Conservation (phyloP, 2,888 invertebrate species). For the Agrotis ipsilon region DNA sequence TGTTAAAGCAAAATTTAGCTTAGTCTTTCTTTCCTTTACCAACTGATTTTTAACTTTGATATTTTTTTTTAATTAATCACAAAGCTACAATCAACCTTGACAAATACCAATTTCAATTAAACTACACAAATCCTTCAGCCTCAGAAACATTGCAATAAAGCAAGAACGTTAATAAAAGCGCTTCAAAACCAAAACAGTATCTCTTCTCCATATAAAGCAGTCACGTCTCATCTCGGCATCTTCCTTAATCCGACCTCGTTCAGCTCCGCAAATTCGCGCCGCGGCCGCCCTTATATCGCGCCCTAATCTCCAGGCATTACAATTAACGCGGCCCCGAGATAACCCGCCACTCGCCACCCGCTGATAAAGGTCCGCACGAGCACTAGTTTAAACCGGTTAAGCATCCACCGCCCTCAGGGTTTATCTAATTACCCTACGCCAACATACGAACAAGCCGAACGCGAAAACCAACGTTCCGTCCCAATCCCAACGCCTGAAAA, state of each 20-base stretch:
- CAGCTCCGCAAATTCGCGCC: conserved; percentile 67
- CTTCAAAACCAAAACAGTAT: conserved; percentile 50
- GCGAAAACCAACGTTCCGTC: conserved; percentile 70
- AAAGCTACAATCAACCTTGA: background rate
- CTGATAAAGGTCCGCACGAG: conserved; percentile 87
- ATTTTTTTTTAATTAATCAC: background rate
- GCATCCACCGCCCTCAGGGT: conserved; percentile 88
- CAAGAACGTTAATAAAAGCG: conserved; percentile 35
- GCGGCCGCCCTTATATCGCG: conserved; percentile 82
- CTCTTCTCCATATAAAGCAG: conserved; percentile 64
- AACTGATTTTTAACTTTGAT: no score
- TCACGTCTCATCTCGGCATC: conserved; percentile 70
- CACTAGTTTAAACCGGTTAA: conserved; percentile 90
- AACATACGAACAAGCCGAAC: conserved; percentile 72
- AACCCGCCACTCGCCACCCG: conserved; percentile 90
- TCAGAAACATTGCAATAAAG: background rate
- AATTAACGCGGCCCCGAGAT: conserved; percentile 90
- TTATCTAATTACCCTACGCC: conserved; percentile 89
- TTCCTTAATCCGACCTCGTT: conserved; percentile 74
- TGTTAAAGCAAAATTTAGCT: no score
- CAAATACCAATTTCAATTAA: background rate
- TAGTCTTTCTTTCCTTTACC: background rate
- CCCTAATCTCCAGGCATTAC: conserved; percentile 89
- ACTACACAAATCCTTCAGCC: background rate
- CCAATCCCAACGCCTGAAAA: conserved; percentile 71